A percentile compares a stretch with the other conserved stretches of the same genome.
Evolutionary conservation across 2,113 vertebrate genomes (phyloP).

Genomic region (Zosterops borbonicus): DNA sequence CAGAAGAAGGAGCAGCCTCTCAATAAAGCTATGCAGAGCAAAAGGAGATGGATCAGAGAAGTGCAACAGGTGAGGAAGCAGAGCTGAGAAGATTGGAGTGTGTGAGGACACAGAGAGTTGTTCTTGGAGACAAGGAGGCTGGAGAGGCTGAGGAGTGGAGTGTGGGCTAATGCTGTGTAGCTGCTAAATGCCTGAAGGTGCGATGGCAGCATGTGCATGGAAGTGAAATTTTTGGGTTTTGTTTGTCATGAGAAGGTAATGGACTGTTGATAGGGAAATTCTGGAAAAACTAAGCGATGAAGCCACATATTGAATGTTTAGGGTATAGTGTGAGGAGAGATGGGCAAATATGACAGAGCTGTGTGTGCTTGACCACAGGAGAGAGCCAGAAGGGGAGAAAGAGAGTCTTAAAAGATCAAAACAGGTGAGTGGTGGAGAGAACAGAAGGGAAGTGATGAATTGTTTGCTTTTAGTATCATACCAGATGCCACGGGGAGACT

Average conservation of each 20-base stretch:
- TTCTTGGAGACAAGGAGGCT: background rate
- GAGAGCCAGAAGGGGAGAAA: background rate
- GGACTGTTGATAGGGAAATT: background rate
- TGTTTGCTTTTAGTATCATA: background rate
- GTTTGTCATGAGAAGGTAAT: background rate
- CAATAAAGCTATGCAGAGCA: background rate
- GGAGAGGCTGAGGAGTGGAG: background rate
- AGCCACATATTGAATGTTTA: background rate
- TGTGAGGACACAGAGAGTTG: accelerated
- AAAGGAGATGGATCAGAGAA: background rate
- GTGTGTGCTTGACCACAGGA: too few relatives aligned
- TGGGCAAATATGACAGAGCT: background rate
- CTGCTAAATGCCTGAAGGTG: background rate
- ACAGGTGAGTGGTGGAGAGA: background rate
- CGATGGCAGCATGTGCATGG: background rate
- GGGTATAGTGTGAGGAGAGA: background rate
- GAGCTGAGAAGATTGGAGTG: background rate
- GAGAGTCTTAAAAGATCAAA: background rate
- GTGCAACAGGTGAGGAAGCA: background rate
- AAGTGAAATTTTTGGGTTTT: background rate
- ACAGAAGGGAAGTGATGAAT: background rate
- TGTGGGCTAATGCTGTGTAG: background rate
- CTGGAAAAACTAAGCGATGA: background rate
- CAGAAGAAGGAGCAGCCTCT: background rate
- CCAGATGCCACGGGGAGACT: background rate